phyloP scores from a whole-genome alignment of 2,797 vertebrate genomes.

The Rhadinocentrus ornatus region DNA sequence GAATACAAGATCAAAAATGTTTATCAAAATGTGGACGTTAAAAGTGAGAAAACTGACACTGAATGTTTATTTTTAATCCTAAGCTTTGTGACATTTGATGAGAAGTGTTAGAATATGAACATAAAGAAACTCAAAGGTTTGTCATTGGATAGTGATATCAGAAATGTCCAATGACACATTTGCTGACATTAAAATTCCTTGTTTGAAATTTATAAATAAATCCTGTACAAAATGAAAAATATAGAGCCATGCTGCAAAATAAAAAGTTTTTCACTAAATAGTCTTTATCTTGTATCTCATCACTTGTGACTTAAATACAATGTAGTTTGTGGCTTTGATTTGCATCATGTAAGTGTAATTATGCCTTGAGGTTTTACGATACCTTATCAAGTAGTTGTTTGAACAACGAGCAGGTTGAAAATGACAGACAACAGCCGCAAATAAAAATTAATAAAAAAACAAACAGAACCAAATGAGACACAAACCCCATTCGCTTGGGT shows the following conservation, averaged over 20 bases:
- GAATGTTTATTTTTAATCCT: not conserved
- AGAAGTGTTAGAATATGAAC: too few species aligned
- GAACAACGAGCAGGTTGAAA: not conserved
- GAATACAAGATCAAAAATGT: not conserved
- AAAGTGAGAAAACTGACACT: not conserved
- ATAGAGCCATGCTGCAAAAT: not conserved
- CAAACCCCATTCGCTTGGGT: too few species aligned
- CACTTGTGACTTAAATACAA: not conserved
- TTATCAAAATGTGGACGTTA: accelerated
- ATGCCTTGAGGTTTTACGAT: not conserved
- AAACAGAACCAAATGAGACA: too few species aligned
- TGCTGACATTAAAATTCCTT: not conserved
- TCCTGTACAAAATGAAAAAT: not conserved
- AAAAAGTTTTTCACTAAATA: not conserved
- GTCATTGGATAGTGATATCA: too few species aligned
- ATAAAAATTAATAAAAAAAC: not conserved
- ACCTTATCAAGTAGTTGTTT: not conserved
- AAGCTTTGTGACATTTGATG: not conserved
- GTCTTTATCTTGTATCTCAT: not conserved
- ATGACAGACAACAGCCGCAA: too few species aligned
- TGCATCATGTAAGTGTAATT: not conserved
- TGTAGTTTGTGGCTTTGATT: not conserved
- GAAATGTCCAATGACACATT: not conserved
- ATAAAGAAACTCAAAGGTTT: too few species aligned
- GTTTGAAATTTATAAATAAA: not conserved